These are phyloP conservation scores for Ariopsis seemanni DNA, from an alignment of 2,113 vertebrate species.

Conservation along the genomic window DNA sequence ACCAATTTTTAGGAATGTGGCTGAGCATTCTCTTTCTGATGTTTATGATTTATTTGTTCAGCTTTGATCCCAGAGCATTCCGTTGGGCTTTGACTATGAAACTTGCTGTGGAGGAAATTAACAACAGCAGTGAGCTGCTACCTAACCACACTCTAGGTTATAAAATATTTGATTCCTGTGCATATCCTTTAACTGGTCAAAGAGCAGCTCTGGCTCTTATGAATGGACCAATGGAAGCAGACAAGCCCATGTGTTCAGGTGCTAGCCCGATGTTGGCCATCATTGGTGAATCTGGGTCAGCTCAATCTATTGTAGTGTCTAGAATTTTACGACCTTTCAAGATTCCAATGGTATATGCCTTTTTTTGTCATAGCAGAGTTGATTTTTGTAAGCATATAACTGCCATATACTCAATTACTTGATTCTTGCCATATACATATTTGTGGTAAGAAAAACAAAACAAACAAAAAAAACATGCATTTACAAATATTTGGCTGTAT, in stretches of 20 bases:
- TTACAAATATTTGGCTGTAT: constrained; percentile 1
- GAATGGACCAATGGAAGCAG: constrained; percentile 47
- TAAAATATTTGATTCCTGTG: constrained; percentile 61
- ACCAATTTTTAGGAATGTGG: background rate
- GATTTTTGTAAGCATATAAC: background rate
- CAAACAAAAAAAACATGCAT: too few relatives aligned
- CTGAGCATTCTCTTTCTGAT: background rate
- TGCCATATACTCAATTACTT: background rate
- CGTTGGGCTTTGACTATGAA: constrained; percentile 57
- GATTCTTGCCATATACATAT: background rate
- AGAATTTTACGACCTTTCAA: constrained; percentile 69
- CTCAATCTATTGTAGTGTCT: constrained; percentile 72
- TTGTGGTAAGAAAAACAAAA: too few relatives aligned
- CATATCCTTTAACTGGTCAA: constrained; percentile 54
- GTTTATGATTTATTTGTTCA: constrained; percentile 20
- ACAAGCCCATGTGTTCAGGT: constrained; percentile 49
- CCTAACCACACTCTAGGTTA: constrained; percentile 57
- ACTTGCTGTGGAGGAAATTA: constrained; percentile 59
- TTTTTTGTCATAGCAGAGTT: background rate
- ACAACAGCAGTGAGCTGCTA: constrained; percentile 49
- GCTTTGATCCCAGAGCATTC: constrained; percentile 57
- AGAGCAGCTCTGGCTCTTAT: constrained; percentile 55
- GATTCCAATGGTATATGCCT: constrained; percentile 69
- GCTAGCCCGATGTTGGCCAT: constrained; percentile 50
- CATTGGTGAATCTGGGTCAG: constrained; percentile 58